Evolutionary conservation across 1,140 invertebrate species (phyloP).

Genomic region (Ptiloglossa arizonensis): DNA sequence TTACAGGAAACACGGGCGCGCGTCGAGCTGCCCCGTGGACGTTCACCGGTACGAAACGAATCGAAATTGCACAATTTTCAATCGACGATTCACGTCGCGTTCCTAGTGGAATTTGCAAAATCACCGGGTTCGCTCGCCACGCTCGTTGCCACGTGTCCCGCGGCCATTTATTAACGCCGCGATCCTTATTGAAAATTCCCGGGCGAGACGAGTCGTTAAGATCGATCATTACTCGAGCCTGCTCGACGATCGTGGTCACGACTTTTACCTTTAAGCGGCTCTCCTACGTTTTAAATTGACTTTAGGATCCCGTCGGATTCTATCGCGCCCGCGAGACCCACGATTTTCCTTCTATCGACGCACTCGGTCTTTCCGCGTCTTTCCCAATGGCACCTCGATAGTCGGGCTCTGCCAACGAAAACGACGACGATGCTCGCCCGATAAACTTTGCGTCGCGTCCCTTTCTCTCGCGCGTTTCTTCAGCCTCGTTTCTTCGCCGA

Average conservation of each 20-base stretch:
- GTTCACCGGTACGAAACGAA: conserved; percentile 22
- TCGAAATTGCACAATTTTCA: conserved; percentile 27
- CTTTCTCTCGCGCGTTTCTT: too few species aligned
- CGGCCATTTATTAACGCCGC: conserved; percentile 29
- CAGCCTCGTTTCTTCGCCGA: too few species aligned
- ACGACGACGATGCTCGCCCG: too few species aligned
- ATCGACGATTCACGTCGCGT: conserved; percentile 30
- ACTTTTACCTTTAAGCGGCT: conserved; percentile 35
- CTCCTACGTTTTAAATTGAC: conserved; percentile 19
- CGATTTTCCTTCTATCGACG: background rate
- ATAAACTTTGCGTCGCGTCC: too few species aligned
- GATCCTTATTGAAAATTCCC: conserved; percentile 29
- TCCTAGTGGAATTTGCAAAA: conserved; percentile 1
- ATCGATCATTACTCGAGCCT: conserved; percentile 1
- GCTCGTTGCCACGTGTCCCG: background rate
- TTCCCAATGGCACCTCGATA: too few species aligned
- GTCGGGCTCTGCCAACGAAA: too few species aligned
- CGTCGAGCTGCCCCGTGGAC: background rate
- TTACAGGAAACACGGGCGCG: conserved; percentile 1
- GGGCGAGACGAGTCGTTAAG: background rate
- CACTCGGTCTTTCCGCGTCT: too few species aligned
- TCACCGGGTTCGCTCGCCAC: background rate
- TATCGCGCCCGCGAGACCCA: background rate
- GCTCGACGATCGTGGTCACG: conserved; percentile 23
- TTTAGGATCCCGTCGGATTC: background rate